Conservation (phyloP, 1,140 invertebrate genomes). For the Venustaconcha ellipsiformis region DNA sequence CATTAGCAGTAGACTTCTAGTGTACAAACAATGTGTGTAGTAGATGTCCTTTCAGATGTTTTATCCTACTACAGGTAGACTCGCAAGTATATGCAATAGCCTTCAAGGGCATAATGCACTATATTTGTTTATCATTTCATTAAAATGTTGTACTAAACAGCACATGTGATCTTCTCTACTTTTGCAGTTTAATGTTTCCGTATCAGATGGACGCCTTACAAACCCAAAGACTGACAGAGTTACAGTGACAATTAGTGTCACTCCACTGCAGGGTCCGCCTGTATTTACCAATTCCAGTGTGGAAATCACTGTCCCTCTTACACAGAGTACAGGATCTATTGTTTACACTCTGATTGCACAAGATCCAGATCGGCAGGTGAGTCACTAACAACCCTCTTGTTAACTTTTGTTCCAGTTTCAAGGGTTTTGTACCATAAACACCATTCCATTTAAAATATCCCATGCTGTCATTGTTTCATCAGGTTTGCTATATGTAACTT, state of each 20-base stretch:
- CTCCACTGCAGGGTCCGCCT: conserved; percentile 36
- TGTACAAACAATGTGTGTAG: too few species aligned
- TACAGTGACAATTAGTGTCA: conserved; percentile 33
- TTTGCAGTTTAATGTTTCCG: conserved; percentile 37
- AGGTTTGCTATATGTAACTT: too few species aligned
- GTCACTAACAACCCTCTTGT: background rate
- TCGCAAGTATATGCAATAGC: too few species aligned
- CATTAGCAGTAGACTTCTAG: too few species aligned
- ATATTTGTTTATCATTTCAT: too few species aligned
- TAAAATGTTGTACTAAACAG: too few species aligned
- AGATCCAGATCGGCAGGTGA: conserved; percentile 20
- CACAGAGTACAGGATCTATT: conserved; percentile 29
- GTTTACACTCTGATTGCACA: conserved; percentile 11
- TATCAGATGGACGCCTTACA: conserved; percentile 21
- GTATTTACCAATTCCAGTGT: conserved; percentile 33
- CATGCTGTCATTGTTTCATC: too few species aligned
- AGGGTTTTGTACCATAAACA: too few species aligned
- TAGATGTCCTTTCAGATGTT: too few species aligned
- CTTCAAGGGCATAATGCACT: too few species aligned
- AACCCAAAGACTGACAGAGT: conserved; percentile 12
- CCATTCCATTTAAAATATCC: too few species aligned
- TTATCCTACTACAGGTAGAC: too few species aligned
- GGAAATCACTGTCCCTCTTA: conserved; percentile 32
- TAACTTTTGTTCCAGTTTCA: background rate
- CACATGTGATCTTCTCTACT: background rate